phyloP scores from a whole-genome alignment of 2,888 invertebrate genomes.

The Andrena fulva region DNA sequence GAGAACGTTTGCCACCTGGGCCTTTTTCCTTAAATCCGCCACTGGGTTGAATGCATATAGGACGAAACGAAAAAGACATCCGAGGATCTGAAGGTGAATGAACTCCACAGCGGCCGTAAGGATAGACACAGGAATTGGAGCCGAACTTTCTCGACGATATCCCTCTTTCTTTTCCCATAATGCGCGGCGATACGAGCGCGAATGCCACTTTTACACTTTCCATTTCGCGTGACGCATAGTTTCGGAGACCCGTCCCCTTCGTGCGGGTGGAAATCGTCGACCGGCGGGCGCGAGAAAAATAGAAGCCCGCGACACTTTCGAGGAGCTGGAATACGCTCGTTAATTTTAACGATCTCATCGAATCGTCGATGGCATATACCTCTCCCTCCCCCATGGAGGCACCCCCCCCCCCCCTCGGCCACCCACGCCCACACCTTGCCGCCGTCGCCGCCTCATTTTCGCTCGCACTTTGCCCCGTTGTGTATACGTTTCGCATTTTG shows the following conservation, averaged over 20 bases:
- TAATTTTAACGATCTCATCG: constrained; percentile 74
- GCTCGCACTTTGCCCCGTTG: constrained; percentile 51
- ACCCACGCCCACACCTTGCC: neutral
- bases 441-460: constrained; percentile 60
- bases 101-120: neutral
- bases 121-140: too few species aligned
- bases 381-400: neutral
- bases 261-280: constrained; percentile 48
- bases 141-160: constrained; percentile 7
- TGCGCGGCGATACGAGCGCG: constrained; percentile 21
- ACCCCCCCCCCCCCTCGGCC: neutral
- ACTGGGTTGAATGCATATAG: too few species aligned
- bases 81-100: neutral
- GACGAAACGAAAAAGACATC: neutral
- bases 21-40: too few species aligned
- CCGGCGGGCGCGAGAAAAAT: constrained; percentile 60
- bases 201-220: constrained; percentile 21
- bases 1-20: too few species aligned
- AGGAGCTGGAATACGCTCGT: constrained; percentile 69
- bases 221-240: constrained; percentile 37
- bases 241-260: constrained; percentile 35
- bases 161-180: neutral
- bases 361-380: constrained; percentile 54
- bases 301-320: constrained; percentile 67
- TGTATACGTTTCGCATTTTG: constrained; percentile 61